These are phyloP conservation scores for Edolisoma coerulescens DNA, from an alignment of 2,113 vertebrate genomes.

Conservation along the genomic window DNA sequence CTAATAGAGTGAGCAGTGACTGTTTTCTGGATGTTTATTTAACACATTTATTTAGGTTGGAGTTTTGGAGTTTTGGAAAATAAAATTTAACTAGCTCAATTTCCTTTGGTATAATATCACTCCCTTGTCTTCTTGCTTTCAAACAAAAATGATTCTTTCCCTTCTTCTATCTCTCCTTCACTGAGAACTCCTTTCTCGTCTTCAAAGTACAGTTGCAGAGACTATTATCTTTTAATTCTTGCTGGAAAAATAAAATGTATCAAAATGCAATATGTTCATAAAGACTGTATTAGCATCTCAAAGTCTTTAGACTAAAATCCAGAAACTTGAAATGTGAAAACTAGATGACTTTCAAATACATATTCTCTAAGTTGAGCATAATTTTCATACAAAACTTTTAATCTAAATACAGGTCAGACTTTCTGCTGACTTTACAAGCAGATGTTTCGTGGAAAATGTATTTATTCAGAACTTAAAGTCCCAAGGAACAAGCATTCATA, in stretches of 20 bases:
- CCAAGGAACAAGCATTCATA: background rate
- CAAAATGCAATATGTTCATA: background rate
- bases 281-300: background rate
- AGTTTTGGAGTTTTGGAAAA: slow-evolving; percentile 72
- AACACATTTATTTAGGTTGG: slow-evolving; percentile 63
- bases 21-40: slow-evolving; percentile 67
- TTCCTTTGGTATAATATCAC: slow-evolving; percentile 54
- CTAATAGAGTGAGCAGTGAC: slow-evolving; percentile 61
- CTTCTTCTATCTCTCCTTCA: background rate
- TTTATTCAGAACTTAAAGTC: background rate
- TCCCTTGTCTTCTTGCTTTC: background rate
- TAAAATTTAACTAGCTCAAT: slow-evolving; percentile 70
- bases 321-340: background rate
- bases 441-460: background rate
- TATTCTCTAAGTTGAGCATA: background rate
- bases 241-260: background rate
- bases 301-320: background rate
- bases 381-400: background rate
- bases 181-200: background rate
- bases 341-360: background rate
- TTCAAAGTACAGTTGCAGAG: background rate
- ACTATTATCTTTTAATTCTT: background rate
- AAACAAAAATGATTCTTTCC: background rate
- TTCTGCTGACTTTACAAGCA: background rate
- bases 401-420: background rate